Evolutionary conservation across 1,140 invertebrate genomes (phyloP).

Genomic region (Scaptodrosophila lebanonensis): DNA sequence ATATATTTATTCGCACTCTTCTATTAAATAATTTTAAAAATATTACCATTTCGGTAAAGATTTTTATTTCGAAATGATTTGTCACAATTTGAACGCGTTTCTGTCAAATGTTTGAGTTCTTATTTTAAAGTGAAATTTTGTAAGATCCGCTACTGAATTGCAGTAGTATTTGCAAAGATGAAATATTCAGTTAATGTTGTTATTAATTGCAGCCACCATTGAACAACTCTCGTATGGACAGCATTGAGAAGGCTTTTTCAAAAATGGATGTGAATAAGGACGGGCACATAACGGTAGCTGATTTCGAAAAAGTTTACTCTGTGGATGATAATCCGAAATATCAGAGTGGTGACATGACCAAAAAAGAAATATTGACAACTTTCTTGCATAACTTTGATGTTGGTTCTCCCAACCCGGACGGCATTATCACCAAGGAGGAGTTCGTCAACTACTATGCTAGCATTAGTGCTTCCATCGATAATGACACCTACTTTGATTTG

Average conservation of each 20-base stretch:
- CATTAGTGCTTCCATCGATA: slow-evolving; percentile 95
- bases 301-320: slow-evolving; percentile 80
- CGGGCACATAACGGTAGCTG: slow-evolving; percentile 89
- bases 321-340: slow-evolving; percentile 79
- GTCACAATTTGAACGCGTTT: too few species aligned
- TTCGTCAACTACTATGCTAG: slow-evolving; percentile 96
- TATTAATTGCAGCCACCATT: slow-evolving; percentile 90
- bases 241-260: slow-evolving; percentile 90
- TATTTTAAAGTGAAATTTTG: too few species aligned
- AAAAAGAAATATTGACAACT: slow-evolving; percentile 87
- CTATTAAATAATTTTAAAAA: too few species aligned
- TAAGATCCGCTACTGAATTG: too few species aligned
- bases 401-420: slow-evolving; percentile 84
- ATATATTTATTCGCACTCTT: too few species aligned
- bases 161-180: too few species aligned
- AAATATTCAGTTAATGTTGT: not conserved
- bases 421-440: slow-evolving; percentile 92
- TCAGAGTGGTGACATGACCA: slow-evolving; percentile 91
- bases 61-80: too few species aligned
- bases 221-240: slow-evolving; percentile 83
- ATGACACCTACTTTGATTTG: slow-evolving; percentile 95
- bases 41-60: too few species aligned
- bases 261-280: slow-evolving; percentile 93
- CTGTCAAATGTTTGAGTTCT: too few species aligned
- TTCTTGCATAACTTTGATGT: slow-evolving; percentile 93